Base-by-base conservation (phyloP, 2,113 vertebrate species). In the Genyomyrus donnyi region DNA sequence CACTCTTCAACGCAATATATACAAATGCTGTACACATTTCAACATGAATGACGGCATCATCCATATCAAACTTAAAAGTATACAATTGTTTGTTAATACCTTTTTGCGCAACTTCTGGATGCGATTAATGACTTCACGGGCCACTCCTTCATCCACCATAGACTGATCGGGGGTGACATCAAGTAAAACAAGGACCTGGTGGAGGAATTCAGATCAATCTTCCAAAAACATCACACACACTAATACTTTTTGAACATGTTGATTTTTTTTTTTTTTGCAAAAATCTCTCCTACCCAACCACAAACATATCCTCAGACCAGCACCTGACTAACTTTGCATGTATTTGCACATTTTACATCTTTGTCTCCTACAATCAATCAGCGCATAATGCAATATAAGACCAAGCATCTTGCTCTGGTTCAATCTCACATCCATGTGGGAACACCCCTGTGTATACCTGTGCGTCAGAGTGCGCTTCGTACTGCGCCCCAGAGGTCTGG, bases 41-140 rank as follows among this genome's bases (percentile, higher is more conserved):
- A 77, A 19, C 70, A 42, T 7, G 31, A 77, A 35, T 77, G 70
- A 77, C 15, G 9, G 3, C 9, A 15, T 77, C 13, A 35, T 77
- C 31, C 15, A 42, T 42, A 42, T 80, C 3, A 39, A 15, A 35
- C 49, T 87, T 53, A 48, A 85, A 46, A 11, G 17, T 48, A 46
- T 48, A 85, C 21, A 13, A 39, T 15, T 56, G 31, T 86, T 86
- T 21, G 6, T 35, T 39, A 9, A 90, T 74, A 98, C 98, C 98
- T 99, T 99, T 93, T 99, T 99, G 53, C 98, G 97, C 89, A 99
- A 97, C 92, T 99, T 99, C 96, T 99, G 98, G 93, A 99, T 98
- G 92, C 98, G 98, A 94, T 99, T 99, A 92, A 99, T 99, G 92
- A 99, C 98, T 87, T 99, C 98, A 50, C 98, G 95, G 85, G 98